Evolutionary conservation across 2,113 vertebrate genomes (phyloP).

Genomic region (Actenoides lindsayi): DNA sequence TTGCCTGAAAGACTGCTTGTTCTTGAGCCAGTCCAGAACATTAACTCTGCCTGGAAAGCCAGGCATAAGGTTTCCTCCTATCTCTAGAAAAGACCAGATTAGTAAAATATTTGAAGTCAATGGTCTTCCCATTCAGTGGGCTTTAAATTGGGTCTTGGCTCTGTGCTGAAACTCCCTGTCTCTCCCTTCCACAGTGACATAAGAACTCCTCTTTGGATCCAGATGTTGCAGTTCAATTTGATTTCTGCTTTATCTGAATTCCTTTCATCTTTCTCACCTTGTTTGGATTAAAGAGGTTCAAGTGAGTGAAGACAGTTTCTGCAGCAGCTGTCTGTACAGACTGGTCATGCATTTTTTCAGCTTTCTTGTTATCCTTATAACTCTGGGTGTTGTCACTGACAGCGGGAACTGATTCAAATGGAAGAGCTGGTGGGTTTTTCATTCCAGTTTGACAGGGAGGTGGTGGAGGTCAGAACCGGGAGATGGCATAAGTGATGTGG

Average conservation of each 20-base stretch:
- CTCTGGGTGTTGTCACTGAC: constrained; percentile 23
- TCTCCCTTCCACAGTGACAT: neutral
- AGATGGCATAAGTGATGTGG: neutral
- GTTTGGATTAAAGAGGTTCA: neutral
- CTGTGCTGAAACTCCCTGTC: neutral
- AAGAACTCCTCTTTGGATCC: neutral
- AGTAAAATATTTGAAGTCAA: neutral
- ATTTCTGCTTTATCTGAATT: neutral
- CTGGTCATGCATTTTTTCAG: neutral
- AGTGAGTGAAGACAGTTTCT: neutral
- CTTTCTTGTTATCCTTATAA: constrained; percentile 19
- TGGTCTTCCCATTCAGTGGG: neutral
- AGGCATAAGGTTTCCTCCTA: neutral
- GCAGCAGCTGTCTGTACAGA: neutral
- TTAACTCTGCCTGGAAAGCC: neutral
- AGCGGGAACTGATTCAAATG: constrained; percentile 43
- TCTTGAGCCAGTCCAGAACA: neutral
- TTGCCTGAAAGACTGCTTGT: neutral
- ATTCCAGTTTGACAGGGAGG: constrained; percentile 35
- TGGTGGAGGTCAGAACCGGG: constrained; percentile 16
- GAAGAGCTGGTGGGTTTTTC: constrained; percentile 44
- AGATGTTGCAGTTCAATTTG: neutral
- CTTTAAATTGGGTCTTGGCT: neutral
- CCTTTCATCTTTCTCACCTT: constrained; percentile 25
- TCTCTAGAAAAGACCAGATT: neutral